Evolutionary conservation across 2,113 vertebrate species (phyloP).

Genomic region (Felis catus): F.catus_Fca126_mat1.0 CM031412.1:131965001-131965500

Average conservation of each 20-base stretch:
- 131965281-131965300: slow-evolving; percentile 48
- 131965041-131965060: slow-evolving; percentile 43
- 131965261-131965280: slow-evolving; percentile 71
- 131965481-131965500: slow-evolving; percentile 52
- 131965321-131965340: not conserved
- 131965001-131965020: slow-evolving; percentile 38
- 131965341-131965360: slow-evolving; percentile 25
- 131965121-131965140: slow-evolving; percentile 51
- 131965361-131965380: not conserved
- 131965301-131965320: not conserved
- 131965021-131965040: slow-evolving; percentile 4
- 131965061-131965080: slow-evolving; percentile 62
- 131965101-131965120: slow-evolving; percentile 44
- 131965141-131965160: slow-evolving; percentile 50
- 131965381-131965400: not conserved
- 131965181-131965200: slow-evolving; percentile 69
- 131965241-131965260: slow-evolving; percentile 68
- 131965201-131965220: slow-evolving; percentile 63
- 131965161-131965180: slow-evolving; percentile 69
- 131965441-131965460: not conserved
- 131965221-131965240: slow-evolving; percentile 67
- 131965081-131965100: slow-evolving; percentile 60
- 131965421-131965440: not conserved
- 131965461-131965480: not conserved
- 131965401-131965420: not conserved